Evolutionary conservation across 2,797 vertebrate species (phyloP).

Genomic region (Sebastes kiyomatsui): DNA sequence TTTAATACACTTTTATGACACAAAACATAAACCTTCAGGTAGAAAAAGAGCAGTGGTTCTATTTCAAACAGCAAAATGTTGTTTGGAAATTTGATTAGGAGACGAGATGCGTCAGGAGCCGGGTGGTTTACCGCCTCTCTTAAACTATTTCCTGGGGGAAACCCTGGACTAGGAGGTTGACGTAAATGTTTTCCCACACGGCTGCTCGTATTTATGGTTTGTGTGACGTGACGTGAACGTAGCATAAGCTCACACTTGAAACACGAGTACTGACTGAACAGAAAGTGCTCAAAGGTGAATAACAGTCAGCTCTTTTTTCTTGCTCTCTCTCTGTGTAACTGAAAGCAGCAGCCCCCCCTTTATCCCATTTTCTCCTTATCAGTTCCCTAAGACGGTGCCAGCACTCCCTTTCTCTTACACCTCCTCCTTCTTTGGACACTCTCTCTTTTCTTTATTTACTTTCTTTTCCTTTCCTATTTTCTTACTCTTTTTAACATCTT

Average conservation of each 20-base stretch:
- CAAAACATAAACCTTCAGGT: not conserved
- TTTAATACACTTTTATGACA: not conserved
- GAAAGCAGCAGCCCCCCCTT: not conserved
- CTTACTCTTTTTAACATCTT: not conserved
- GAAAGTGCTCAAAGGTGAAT: constrained; percentile 19
- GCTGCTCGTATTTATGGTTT: constrained; percentile 1
- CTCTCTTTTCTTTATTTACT: not conserved
- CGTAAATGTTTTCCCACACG: not conserved
- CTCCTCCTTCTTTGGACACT: constrained; percentile 25
- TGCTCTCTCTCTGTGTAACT: not conserved
- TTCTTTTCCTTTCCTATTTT: not conserved
- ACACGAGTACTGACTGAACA: not conserved
- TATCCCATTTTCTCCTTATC: constrained; percentile 51
- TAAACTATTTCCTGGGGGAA: not conserved
- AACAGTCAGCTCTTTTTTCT: constrained; percentile 7
- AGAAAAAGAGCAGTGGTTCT: not conserved
- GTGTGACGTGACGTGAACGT: constrained; percentile 3
- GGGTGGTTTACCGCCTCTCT: not conserved
- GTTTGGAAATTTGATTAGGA: not conserved
- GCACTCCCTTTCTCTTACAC: constrained; percentile 28
- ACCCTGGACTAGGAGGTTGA: not conserved
- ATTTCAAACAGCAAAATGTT: not conserved
- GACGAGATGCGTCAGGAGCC: not conserved
- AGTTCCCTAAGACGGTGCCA: constrained; percentile 21
- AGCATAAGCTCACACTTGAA: not conserved